Percentiles rank a stretch among this genome's conserved stretches.
These are phyloP conservation scores for Sitobion miscanthi DNA, from an alignment of 1,140 invertebrate genomes.

Conservation along the genomic window DNA sequence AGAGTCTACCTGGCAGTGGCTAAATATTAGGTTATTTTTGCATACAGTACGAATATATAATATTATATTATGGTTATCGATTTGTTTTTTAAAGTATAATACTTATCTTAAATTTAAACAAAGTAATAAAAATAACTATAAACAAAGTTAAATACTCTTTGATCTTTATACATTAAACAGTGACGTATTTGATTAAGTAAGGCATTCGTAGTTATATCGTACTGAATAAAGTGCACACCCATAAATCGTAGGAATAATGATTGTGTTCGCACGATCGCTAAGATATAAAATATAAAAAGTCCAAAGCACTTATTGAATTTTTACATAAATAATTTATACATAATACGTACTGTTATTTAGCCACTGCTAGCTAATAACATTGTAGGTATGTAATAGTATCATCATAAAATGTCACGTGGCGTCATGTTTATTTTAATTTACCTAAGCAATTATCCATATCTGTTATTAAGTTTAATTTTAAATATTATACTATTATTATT, in stretches of 20 bases:
- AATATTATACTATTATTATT: background rate
- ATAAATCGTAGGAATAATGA: no score
- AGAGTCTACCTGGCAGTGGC: rapidly evolving
- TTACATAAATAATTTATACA: background rate
- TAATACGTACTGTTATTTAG: background rate
- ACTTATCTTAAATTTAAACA: no score
- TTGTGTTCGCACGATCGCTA: background rate
- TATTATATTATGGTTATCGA: background rate
- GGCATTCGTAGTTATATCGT: background rate
- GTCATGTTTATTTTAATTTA: background rate
- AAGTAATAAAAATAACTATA: no score
- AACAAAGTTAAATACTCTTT: no score
- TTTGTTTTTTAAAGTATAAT: no score
- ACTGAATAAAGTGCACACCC: background rate
- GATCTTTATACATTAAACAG: background rate
- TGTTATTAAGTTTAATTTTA: background rate
- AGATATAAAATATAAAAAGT: no score
- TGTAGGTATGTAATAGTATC: background rate
- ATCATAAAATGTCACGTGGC: background rate
- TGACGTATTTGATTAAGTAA: background rate
- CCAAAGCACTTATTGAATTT: background rate
- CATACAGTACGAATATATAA: background rate
- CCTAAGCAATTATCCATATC: background rate
- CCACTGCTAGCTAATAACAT: background rate
- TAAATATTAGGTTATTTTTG: background rate